Percentiles rank a stretch among this genome's conserved stretches.
These are phyloP conservation scores for Pemphigus obesinymphae DNA, from an alignment of 1,140 invertebrate genomes.

Conservation along the genomic window DNA sequence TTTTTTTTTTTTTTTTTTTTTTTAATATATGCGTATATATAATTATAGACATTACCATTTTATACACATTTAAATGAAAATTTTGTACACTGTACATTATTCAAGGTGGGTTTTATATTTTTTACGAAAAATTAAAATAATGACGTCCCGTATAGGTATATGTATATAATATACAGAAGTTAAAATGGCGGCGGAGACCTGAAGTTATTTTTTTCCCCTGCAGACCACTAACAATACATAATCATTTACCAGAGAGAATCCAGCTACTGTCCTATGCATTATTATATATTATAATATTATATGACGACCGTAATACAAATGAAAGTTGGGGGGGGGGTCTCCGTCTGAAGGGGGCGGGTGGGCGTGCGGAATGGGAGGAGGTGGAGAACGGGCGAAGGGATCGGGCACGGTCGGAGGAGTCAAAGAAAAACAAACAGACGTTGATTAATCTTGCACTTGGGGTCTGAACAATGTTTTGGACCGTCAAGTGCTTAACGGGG, in stretches of 20 bases:
- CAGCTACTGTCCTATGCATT: neutral
- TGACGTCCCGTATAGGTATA: neutral
- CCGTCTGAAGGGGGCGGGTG: neutral
- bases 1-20: no score
- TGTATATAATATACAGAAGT: neutral
- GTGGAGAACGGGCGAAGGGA: neutral
- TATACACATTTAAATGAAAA: neutral
- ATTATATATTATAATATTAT: no score
- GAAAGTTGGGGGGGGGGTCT: neutral
- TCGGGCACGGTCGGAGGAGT: neutral
- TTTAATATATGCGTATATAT: no score
- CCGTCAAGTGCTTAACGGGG: constrained; percentile 35
- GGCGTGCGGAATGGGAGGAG: no score
- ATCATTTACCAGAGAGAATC: constrained; percentile 26
- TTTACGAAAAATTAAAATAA: constrained; percentile 5
- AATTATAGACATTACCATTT: neutral
- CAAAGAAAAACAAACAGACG: constrained; percentile 40
- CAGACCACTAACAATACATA: constrained; percentile 17
- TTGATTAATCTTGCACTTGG: constrained; percentile 38
- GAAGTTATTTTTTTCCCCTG: neutral
- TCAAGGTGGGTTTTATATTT: neutral
- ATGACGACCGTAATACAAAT: constrained; percentile 5
- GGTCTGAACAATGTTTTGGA: constrained; percentile 22
- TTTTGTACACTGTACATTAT: neutral
- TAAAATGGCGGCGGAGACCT: neutral